Percentiles rank a stretch among this genome's conserved stretches.
Conservation (phyloP, 2,888 invertebrate species). For the Pelosia muscerda region DNA sequence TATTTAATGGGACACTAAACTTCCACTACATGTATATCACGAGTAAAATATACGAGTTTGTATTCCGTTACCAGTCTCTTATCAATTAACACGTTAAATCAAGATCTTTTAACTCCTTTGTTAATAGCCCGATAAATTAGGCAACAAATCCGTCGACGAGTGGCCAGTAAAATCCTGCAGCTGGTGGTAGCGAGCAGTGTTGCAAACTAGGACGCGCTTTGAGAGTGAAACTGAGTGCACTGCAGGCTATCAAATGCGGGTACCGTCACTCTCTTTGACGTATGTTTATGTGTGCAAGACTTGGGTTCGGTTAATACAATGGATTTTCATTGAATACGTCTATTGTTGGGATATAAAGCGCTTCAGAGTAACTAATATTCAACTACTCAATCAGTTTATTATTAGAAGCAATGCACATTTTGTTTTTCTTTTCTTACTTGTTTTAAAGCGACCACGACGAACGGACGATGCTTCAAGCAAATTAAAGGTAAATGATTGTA, state of each 20-base stretch:
- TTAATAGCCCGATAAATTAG: constrained; percentile 25
- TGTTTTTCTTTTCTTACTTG: neutral
- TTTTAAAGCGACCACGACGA: too few relatives aligned
- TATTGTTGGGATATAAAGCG: constrained; percentile 12
- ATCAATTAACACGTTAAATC: constrained; percentile 10
- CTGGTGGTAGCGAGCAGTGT: constrained; percentile 28
- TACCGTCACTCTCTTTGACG: constrained; percentile 47
- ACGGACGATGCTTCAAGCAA: too few relatives aligned
- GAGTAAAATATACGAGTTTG: constrained; percentile 5
- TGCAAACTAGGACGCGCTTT: constrained; percentile 58
- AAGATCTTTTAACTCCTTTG: constrained; percentile 9
- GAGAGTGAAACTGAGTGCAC: constrained; percentile 50
- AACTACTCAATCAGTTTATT: constrained; percentile 6
- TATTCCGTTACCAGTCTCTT: neutral
- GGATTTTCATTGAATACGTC: constrained; percentile 33
- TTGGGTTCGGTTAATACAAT: constrained; percentile 21
- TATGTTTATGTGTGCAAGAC: constrained; percentile 35
- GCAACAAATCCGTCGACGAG: constrained; percentile 42
- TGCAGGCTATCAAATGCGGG: constrained; percentile 50
- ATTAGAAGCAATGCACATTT: neutral
- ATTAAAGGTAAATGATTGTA: too few relatives aligned
- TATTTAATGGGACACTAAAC: neutral
- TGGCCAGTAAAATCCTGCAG: constrained; percentile 41
- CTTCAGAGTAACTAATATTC: constrained; percentile 12
- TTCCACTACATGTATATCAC: neutral